Conservation (phyloP, 2,888 invertebrate genomes). For the Linyphia triangularis region DNA sequence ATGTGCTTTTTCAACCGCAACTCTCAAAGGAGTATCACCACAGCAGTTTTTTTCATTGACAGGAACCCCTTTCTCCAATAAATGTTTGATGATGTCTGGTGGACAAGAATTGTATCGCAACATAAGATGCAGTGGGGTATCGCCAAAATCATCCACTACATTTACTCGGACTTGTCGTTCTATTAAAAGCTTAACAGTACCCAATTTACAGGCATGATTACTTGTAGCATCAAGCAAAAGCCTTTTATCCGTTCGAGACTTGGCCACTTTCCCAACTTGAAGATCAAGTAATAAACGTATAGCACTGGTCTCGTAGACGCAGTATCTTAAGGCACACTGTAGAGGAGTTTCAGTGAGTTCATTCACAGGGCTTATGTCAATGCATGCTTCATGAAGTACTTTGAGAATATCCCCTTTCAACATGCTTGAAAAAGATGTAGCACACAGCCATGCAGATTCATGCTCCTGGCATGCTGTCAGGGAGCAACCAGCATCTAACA, state of each 20-base stretch:
- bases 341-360: not conserved
- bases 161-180: not conserved
- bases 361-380: not conserved
- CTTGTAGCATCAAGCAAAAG: not conserved
- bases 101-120: not conserved
- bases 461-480: not conserved
- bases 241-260: not conserved
- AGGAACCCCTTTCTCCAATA: not conserved
- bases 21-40: not conserved
- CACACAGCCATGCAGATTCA: not conserved
- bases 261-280: no score
- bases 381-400: not conserved
- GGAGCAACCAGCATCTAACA: not conserved
- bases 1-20: not conserved
- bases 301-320: not conserved
- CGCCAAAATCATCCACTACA: not conserved
- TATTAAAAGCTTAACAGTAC: not conserved
- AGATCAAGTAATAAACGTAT: not conserved
- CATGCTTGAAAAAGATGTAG: not conserved
- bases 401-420: not conserved
- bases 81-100: not conserved
- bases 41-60: not conserved
- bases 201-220: not conserved
- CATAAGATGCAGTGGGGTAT: not conserved
- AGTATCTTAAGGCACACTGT: not conserved